Conservation (phyloP, 2,113 vertebrate species). For the Pterocles burchelli region DNA sequence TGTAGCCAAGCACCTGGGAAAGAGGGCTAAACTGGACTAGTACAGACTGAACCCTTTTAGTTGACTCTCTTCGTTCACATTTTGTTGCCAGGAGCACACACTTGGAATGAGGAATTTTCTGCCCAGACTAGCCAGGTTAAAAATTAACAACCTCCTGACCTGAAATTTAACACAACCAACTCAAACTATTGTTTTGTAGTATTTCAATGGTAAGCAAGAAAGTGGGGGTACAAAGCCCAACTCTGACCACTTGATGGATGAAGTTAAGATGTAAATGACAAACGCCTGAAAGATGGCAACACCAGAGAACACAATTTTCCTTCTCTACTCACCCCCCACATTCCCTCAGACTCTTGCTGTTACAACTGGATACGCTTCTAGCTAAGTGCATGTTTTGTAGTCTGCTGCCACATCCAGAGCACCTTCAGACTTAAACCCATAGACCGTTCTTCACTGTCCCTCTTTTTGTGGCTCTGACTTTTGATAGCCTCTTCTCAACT, state of each 20-base stretch:
- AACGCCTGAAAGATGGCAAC: background rate
- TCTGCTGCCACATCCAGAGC: background rate
- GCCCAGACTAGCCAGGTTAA: background rate
- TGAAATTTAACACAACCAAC: background rate
- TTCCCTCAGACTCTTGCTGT: background rate
- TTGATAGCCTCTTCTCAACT: background rate
- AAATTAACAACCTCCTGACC: background rate
- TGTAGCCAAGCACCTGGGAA: background rate
- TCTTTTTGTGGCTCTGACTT: background rate
- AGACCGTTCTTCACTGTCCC: background rate
- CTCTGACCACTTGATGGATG: background rate
- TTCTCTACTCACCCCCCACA: background rate
- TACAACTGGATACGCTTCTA: background rate
- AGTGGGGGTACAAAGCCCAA: background rate
- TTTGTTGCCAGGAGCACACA: background rate
- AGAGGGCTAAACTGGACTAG: background rate
- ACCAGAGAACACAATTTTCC: background rate
- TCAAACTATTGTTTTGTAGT: background rate
- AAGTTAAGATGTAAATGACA: background rate
- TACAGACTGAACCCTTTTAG: background rate
- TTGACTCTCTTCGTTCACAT: background rate
- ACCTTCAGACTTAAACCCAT: background rate
- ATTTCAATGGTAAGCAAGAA: background rate
- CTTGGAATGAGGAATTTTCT: background rate
- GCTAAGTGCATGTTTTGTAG: background rate